Evolutionary conservation across 2,888 invertebrate genomes (phyloP), one percentile per base, ranked within the genome.

Genomic region (Pyrocoelia pectoralis): DNA sequence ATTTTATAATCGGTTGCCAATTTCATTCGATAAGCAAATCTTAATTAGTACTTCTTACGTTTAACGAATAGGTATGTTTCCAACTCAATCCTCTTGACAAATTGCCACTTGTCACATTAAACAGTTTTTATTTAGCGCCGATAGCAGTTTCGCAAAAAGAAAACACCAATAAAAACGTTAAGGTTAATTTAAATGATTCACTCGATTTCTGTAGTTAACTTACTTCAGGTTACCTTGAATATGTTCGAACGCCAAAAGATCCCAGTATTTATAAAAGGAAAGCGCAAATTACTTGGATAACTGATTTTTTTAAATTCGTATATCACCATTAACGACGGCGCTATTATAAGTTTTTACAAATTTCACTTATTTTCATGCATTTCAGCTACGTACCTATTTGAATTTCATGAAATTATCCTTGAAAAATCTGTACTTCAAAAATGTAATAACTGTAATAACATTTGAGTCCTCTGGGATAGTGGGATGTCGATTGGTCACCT

Each of bases 1-100:
- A 54, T 29, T 46, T 9, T 43, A 29, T 55, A 12, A 13, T 38
- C 4, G 33, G 48, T 8, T 54, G 60, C 49, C 60, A 60, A 60
- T 54, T 54, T 29, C 12, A 18, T 28, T 43, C 15, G 15, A 43
- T 43, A 43, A 8, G 10, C 13, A 43, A 8, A 43, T 15, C n/a
- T 15, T 13, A 43, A 43, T 43, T 43, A 15, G 15, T 13, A n/a
- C 33, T 33, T 33, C 33, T 43, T 15, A 13, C 41, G 15, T 15
- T 43, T 15, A 9, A 15, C 2, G 13, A 43, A 15, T 43, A 15
- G 3, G 24, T 24, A 24, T 38, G 38, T 38, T 38, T 3, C 12
- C 10, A 43, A 13, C 8, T 15, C 8, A 12, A 8, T 12, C 12
- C 14, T 43, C 12, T 43, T 12, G 41, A 43, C 8, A 13, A 43